phyloP scores from a whole-genome alignment of 2,888 invertebrate genomes.

The Callyntrura sp. region DNA sequence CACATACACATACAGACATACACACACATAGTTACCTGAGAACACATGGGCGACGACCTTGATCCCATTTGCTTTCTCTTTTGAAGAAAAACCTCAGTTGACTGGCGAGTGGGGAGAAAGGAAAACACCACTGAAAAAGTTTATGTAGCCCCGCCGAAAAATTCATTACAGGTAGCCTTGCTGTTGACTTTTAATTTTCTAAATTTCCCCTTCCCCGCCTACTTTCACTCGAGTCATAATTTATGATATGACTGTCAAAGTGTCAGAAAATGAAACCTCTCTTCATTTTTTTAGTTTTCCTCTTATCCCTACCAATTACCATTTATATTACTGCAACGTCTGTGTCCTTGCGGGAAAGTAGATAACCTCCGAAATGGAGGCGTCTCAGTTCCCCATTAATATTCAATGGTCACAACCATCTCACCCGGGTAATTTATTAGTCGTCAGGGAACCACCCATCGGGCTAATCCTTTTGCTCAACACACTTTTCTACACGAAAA shows the following conservation, averaged over 20 bases:
- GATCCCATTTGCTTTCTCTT: neutral
- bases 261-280: slow-evolving; percentile 30
- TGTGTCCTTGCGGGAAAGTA: slow-evolving; percentile 13
- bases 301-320: slow-evolving; percentile 52
- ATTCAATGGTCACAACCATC: too few species aligned
- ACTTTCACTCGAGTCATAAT: slow-evolving; percentile 38
- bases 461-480: neutral
- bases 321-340: slow-evolving; percentile 67
- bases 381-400: neutral
- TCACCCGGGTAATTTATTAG: too few species aligned
- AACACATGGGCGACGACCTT: neutral
- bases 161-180: neutral
- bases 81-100: neutral
- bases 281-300: slow-evolving; percentile 53
- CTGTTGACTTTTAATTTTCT: neutral
- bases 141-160: neutral
- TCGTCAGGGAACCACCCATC: too few species aligned
- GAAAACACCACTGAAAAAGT: neutral
- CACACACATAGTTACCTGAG: neutral
- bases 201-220: neutral
- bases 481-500: neutral
- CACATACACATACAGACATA: neutral
- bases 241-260: slow-evolving; percentile 72
- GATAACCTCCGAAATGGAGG: neutral
- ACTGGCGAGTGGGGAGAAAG: neutral